Evolutionary conservation across 2,113 vertebrate species (phyloP).

Genomic region (Alligator sinensis): DNA sequence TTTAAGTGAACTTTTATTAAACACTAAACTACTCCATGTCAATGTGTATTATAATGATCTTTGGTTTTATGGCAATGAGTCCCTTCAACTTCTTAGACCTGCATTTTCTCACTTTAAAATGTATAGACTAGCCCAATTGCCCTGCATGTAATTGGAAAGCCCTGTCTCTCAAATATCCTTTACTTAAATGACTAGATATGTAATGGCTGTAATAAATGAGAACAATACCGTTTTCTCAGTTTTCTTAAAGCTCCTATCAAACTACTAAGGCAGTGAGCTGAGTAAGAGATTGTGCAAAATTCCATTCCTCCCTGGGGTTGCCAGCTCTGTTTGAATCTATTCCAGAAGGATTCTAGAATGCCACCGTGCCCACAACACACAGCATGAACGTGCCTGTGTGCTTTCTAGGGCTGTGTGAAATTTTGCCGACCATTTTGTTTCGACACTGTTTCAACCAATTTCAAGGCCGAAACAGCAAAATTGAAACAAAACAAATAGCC

Average conservation of each 20-base stretch:
- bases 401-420: too few species aligned
- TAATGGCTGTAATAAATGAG: not conserved
- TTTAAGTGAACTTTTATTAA: not conserved
- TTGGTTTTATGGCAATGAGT: not conserved
- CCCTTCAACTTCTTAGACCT: not conserved
- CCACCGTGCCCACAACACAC: not conserved
- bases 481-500: too few species aligned
- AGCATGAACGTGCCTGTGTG: too few species aligned
- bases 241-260: not conserved
- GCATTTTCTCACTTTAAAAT: not conserved
- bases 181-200: not conserved
- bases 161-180: not conserved
- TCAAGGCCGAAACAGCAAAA: too few species aligned
- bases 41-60: not conserved
- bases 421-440: too few species aligned
- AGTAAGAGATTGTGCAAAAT: not conserved
- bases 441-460: too few species aligned
- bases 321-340: too few species aligned
- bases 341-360: too few species aligned
- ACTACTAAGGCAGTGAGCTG: not conserved
- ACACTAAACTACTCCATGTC: not conserved
- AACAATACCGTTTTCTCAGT: not conserved
- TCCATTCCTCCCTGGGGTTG: not conserved
- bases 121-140: not conserved
- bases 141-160: not conserved